Percentiles rank a stretch among this genome's conserved stretches.
Conservation (phyloP, 2,113 vertebrate genomes). For the Caretta caretta region DNA sequence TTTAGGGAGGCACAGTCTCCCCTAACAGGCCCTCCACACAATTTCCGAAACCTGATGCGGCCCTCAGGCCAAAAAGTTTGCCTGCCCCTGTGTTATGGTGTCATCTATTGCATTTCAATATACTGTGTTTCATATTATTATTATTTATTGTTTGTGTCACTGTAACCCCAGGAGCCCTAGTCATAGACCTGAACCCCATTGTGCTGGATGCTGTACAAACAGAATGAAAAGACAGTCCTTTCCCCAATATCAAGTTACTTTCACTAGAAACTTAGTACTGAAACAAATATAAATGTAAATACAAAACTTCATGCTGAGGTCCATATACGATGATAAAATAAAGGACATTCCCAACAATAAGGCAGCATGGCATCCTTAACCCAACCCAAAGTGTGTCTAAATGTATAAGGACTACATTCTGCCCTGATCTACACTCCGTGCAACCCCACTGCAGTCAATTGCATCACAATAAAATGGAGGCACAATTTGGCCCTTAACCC, state of each 20-base stretch:
- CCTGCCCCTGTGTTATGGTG: neutral
- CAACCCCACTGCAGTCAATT: neutral
- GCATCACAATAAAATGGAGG: neutral
- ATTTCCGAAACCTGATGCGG: too few species aligned
- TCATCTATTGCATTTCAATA: neutral
- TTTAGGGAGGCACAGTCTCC: too few species aligned
- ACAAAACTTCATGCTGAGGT: neutral
- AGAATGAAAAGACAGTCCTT: neutral
- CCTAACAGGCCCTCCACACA: too few species aligned
- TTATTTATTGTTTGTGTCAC: neutral
- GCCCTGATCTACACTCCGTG: neutral
- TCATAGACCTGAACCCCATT: neutral
- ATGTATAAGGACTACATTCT: neutral
- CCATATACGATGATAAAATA: neutral
- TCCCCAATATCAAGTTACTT: neutral
- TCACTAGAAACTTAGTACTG: neutral
- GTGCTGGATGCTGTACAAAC: neutral
- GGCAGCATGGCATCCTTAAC: conserved; percentile 3
- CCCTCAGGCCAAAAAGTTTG: too few species aligned
- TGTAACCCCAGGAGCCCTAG: neutral
- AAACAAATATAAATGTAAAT: neutral
- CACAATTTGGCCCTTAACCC: neutral
- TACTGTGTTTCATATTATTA: neutral
- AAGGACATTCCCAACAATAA: neutral
- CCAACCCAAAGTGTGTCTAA: conserved; percentile 20